These are phyloP conservation scores for Virgularia gustaviana DNA, from an alignment of 92 coral and sea anemone genomes.

Conservation along the genomic window DNA sequence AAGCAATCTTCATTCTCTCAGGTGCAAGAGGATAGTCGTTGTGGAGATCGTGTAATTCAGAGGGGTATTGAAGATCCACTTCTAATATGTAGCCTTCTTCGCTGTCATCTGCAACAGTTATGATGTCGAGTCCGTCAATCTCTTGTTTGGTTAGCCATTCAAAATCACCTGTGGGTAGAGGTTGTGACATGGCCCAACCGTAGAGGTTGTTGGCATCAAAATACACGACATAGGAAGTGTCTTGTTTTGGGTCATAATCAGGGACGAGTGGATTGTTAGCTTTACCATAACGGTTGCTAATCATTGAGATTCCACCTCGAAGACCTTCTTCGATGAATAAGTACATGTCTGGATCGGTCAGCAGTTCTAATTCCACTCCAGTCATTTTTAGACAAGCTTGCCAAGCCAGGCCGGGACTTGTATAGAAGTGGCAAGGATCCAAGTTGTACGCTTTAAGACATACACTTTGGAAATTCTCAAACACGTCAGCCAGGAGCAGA, in stretches of 20 bases:
- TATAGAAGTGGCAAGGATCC: too few species aligned
- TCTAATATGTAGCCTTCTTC: too few species aligned
- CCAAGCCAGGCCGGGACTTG: too few species aligned
- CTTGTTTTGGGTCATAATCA: conserved; percentile 12
- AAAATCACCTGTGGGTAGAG: conserved; percentile 39
- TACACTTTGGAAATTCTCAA: too few species aligned
- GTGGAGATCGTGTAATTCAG: too few species aligned
- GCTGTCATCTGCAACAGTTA: conserved; percentile 7
- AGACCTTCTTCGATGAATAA: conserved; percentile 36
- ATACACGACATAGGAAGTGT: neutral
- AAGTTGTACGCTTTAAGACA: too few species aligned
- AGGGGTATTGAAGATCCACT: too few species aligned
- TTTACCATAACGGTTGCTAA: conserved; percentile 23
- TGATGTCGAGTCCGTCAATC: conserved; percentile 2
- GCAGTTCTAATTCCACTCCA: conserved; percentile 12
- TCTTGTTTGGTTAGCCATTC: conserved; percentile 30
- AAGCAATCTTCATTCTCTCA: too few species aligned
- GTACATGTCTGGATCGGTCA: conserved; percentile 46
- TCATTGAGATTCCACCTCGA: conserved; percentile 39
- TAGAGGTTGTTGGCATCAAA: conserved; percentile 38
- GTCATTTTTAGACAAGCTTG: too few species aligned
- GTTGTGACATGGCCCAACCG: conserved; percentile 47
- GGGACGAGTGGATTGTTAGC: conserved; percentile 45
- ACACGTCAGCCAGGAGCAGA: too few species aligned
- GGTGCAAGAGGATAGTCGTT: too few species aligned